Conservation (phyloP, 2,113 vertebrate genomes). For the Anguilla rostrata region DNA sequence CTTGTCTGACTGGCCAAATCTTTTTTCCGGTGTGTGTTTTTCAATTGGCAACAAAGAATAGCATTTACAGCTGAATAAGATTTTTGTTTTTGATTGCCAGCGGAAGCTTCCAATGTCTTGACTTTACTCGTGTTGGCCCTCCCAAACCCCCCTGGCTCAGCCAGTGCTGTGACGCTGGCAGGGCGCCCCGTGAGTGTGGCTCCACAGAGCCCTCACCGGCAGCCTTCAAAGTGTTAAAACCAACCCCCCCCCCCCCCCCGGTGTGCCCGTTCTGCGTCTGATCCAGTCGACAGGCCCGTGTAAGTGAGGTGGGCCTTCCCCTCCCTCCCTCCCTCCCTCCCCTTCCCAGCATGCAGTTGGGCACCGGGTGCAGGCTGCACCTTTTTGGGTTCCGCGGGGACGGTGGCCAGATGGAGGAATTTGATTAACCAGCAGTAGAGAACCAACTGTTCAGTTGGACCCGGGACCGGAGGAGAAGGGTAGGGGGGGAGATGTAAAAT, state of each 20-base stretch:
- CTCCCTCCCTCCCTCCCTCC: constrained; percentile 65
- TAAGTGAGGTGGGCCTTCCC: constrained; percentile 91
- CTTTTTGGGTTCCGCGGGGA: constrained; percentile 95
- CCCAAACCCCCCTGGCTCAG: too few relatives aligned
- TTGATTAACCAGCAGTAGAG: constrained; percentile 99
- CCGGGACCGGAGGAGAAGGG: constrained; percentile 96
- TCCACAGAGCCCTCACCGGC: background rate
- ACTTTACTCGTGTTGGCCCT: too few relatives aligned
- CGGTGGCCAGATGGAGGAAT: constrained; percentile 99
- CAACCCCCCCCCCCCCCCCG: background rate
- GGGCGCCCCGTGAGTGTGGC: background rate
- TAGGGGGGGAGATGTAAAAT: constrained; percentile 97
- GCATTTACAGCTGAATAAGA: too few relatives aligned
- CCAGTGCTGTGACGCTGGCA: too few relatives aligned
- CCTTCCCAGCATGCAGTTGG: constrained; percentile 90
- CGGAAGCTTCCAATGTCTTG: too few relatives aligned
- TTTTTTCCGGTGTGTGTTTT: too few relatives aligned
- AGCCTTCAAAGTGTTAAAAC: background rate
- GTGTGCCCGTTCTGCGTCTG: constrained; percentile 58
- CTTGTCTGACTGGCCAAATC: too few relatives aligned
- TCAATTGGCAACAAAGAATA: too few relatives aligned
- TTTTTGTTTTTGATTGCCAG: too few relatives aligned
- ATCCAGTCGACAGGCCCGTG: constrained; percentile 78
- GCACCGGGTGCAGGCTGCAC: constrained; percentile 92
- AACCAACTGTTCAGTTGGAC: constrained; percentile 99